Percentiles rank a stretch among this genome's conserved stretches.
Evolutionary conservation across 2,113 vertebrate genomes (phyloP).

Genomic region (Xyliphius kryptos): DNA sequence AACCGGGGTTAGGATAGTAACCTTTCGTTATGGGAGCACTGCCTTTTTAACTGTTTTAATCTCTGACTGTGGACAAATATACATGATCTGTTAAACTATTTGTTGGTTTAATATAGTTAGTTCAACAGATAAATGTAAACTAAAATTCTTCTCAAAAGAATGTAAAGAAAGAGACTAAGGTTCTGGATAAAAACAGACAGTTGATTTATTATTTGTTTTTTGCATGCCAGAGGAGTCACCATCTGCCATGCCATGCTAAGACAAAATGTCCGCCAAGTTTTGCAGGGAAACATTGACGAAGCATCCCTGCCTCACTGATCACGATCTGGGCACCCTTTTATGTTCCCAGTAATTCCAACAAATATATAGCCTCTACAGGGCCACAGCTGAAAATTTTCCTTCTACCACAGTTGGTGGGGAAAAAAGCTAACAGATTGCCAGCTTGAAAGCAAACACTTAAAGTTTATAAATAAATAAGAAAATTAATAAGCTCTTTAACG

Average conservation of each 20-base stretch:
- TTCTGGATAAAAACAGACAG: constrained; percentile 19
- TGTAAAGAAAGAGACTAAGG: constrained; percentile 7
- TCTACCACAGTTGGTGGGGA: not conserved
- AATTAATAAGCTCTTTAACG: too few relatives aligned
- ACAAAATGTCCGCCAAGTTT: constrained; percentile 31
- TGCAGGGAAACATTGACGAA: constrained; percentile 10
- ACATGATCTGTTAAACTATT: too few relatives aligned
- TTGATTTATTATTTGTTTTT: constrained; percentile 25
- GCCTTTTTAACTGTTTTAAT: too few relatives aligned
- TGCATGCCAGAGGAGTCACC: constrained; percentile 31
- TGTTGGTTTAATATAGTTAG: too few relatives aligned
- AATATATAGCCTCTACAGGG: not conserved
- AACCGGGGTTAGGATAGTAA: too few relatives aligned
- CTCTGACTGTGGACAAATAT: too few relatives aligned
- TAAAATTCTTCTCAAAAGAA: not conserved
- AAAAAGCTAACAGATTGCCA: not conserved
- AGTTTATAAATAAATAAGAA: too few relatives aligned
- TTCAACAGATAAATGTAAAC: not conserved
- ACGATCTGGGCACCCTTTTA: constrained; percentile 24
- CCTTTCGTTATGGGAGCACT: too few relatives aligned
- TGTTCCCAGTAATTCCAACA: not conserved
- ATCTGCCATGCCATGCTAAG: constrained; percentile 34
- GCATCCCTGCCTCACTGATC: constrained; percentile 23
- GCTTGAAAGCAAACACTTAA: not conserved
- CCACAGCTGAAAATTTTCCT: constrained; percentile 2